Conservation (phyloP, 2,888 invertebrate genomes). For the Petrolisthes manimaculis region DNA sequence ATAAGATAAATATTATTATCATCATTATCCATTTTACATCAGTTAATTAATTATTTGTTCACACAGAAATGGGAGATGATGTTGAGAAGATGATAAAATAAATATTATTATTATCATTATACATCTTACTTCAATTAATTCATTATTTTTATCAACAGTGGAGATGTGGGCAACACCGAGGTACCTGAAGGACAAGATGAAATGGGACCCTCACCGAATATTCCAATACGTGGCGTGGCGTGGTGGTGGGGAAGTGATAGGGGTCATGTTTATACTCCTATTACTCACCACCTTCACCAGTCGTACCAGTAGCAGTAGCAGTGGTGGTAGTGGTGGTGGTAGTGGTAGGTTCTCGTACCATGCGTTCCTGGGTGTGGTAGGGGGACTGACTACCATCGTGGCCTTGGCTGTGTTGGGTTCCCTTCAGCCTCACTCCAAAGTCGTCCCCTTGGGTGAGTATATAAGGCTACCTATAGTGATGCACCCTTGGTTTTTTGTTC, state of each 20-base stretch:
- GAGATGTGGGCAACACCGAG: slow-evolving; percentile 9
- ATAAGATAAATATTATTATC: background rate
- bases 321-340: background rate
- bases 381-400: slow-evolving; percentile 12
- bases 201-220: background rate
- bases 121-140: background rate
- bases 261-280: background rate
- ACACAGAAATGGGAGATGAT: background rate
- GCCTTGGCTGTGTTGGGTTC: slow-evolving; percentile 8
- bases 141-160: background rate
- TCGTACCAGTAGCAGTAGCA: too few relatives aligned
- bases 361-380: slow-evolving; percentile 31
- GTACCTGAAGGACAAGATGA: slow-evolving; percentile 44
- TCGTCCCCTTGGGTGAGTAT: background rate
- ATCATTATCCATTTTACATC: background rate
- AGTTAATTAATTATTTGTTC: background rate
- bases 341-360: background rate
- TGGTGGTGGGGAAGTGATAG: slow-evolving; percentile 3
- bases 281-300: too few relatives aligned
- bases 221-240: slow-evolving; percentile 16
- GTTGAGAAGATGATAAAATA: too few relatives aligned
- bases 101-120: background rate
- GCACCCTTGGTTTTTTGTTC: too few relatives aligned
- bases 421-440: background rate
- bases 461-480: too few relatives aligned